Conservation (phyloP, 1,140 invertebrate genomes). For the Odontomachus brunneus region DNA sequence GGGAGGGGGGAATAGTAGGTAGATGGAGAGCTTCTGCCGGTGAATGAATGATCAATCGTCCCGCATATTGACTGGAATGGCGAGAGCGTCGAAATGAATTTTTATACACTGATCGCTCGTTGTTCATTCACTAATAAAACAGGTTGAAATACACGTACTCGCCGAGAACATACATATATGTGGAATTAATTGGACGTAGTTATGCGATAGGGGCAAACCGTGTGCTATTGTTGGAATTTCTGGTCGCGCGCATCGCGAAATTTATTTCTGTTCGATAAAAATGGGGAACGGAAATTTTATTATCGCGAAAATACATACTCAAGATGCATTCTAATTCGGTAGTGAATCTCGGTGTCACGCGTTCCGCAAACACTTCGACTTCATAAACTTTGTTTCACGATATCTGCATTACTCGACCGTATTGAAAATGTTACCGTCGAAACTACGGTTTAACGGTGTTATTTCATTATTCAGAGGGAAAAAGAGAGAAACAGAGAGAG, state of each 20-base stretch:
- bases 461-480: too few relatives aligned
- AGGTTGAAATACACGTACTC: constrained; percentile 2
- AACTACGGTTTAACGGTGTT: neutral
- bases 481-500: too few relatives aligned
- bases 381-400: neutral
- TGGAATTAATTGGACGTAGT: constrained; percentile 37
- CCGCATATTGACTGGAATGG: constrained; percentile 16
- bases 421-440: neutral
- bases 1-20: neutral
- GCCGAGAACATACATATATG: neutral
- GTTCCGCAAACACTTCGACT: neutral
- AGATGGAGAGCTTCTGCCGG: constrained; percentile 44
- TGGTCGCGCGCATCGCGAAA: neutral
- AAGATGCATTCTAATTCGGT: neutral
- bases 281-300: neutral
- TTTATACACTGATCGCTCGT: constrained; percentile 51
- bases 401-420: neutral
- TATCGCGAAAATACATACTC: neutral
- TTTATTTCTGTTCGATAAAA: neutral
- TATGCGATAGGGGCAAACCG: constrained; percentile 15
- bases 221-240: constrained; percentile 19
- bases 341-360: neutral
- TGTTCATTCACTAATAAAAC: constrained; percentile 44
- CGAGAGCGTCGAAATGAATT: constrained; percentile 55
- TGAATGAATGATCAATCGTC: constrained; percentile 67